Base-by-base conservation (phyloP, 2,797 vertebrate genomes). In the Phyllotis vaccarum region DNA sequence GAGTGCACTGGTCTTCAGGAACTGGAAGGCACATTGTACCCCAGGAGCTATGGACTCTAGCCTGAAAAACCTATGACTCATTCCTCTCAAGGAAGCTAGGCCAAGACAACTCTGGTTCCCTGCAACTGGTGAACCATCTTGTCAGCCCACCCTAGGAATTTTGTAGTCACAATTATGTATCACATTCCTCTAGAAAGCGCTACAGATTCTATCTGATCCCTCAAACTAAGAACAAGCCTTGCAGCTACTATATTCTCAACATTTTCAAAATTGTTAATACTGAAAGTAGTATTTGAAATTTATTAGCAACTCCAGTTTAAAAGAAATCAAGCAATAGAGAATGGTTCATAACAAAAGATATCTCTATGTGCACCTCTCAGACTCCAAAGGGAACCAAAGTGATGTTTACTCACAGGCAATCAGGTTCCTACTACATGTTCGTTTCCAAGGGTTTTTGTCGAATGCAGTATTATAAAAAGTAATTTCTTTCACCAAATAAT, bases 211-310 rank as follows among this genome's bases (percentile, higher is more conserved):
- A 60, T 70, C 54, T 54, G 29, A 2, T 72, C 27, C 24, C 46
- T 64, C 3, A 95, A 95, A 95, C 49, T n/a, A 91, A 10, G 27
- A 75, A 75, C 79, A 79, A 80, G 2, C 6, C 31, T 93, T 79
- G 3, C 19, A 80, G 34, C 80, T 95, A 66, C 46, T 92, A 27
- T 66, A 58, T 72, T 21, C 12, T 80, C 52, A 2, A 49, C 64
- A 62, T 11, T 93, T 94, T 46, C n/a, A 90, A 95, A 94, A 62
- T 82, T 64, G 74, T 58, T 60, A 89, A 76, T 91, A 89, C 34
- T 76, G 64, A 70, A 60, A 94, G 54, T 9, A 82, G 54, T 29
- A 60, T 81, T 79, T n/a, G 22, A 91, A 95, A 93, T 93, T 62
- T 75, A 49, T 56, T 75, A 89, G 74, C 5, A 91, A 81, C 75